Base-by-base conservation (phyloP, 2,797 vertebrate species). In the Eremophila alpestris region DNA sequence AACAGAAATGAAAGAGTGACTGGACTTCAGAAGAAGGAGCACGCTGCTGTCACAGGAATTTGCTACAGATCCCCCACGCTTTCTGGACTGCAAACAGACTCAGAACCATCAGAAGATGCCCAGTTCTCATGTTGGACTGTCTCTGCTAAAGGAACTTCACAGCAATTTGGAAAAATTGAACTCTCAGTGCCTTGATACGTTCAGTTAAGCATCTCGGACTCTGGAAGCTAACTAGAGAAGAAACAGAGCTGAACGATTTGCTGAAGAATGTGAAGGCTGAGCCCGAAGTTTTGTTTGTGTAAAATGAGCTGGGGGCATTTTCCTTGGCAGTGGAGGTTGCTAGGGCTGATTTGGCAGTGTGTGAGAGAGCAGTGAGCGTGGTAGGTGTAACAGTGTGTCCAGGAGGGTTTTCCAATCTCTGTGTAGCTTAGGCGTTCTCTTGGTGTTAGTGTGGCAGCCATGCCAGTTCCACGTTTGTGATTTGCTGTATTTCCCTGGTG, bases 401-500 rank as follows among this genome's bases (percentile, higher is more conserved):
- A 98, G 98, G 97, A 98, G 96, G 98, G 98, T 97, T 98, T 98
- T 98, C 98, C 98, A 98, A 98, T 98, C 97, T 98, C 96, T 99
- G 98, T 98, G 98, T 98, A 98, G 98, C 96, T 96, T 97, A 97
- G 97, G 91, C 76, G 95, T 97, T 97, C 97, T 97, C 97, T 97
- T 95, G 92, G 91, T 97, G 97, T 98, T 97, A 97, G 97, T 98
- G 98, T 98, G 98, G 98, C 99, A 98, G 98, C 98, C 98, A 98
- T 98, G 98, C 98, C 98, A 98, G 98, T 99, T 99, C 99, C 99
- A 98, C 98, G 96, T 99, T 98, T 99, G 98, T 98, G 98, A 98
- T 99, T 38, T 99, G 98, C 98, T 99, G 98, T 99, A 98, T 99
- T 98, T 99, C 98, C 98, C 98, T 99, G 99, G 99, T 99, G 98